Percentiles rank a stretch among this genome's conserved stretches.
Evolutionary conservation across 1,140 invertebrate species (phyloP).

Genomic region (Pentalonia nigronervosa): DNA sequence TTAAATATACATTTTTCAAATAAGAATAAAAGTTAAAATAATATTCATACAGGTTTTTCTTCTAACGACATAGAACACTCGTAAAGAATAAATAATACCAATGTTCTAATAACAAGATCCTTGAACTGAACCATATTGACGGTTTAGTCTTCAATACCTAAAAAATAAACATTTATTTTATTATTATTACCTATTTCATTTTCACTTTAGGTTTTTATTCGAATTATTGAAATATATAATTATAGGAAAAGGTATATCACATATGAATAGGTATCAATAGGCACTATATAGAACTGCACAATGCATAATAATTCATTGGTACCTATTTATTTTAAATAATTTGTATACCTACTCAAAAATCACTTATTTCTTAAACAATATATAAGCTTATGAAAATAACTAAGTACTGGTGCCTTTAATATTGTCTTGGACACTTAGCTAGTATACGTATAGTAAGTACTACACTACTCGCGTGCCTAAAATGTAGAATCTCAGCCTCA

Average conservation of each 20-base stretch:
- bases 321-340: too few relatives aligned
- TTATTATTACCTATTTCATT: neutral
- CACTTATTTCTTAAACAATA: neutral
- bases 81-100: conserved; percentile 27
- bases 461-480: neutral
- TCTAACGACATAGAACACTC: conserved; percentile 1
- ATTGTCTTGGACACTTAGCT: neutral
- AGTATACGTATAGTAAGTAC: neutral
- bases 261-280: too few relatives aligned
- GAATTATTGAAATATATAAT: neutral
- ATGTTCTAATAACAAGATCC: neutral
- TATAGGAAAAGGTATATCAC: too few relatives aligned
- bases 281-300: too few relatives aligned
- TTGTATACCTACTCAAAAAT: neutral
- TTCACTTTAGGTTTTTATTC: neutral
- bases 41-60: conserved; percentile 36
- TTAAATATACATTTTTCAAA: neutral
- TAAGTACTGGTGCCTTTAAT: too few relatives aligned
- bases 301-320: too few relatives aligned
- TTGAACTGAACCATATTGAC: conserved; percentile 43
- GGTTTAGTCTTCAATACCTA: neutral
- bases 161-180: neutral
- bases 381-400: too few relatives aligned
- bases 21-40: neutral
- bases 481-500: neutral